Conservation (phyloP, 2,888 invertebrate species). For the Villa cingulata region DNA sequence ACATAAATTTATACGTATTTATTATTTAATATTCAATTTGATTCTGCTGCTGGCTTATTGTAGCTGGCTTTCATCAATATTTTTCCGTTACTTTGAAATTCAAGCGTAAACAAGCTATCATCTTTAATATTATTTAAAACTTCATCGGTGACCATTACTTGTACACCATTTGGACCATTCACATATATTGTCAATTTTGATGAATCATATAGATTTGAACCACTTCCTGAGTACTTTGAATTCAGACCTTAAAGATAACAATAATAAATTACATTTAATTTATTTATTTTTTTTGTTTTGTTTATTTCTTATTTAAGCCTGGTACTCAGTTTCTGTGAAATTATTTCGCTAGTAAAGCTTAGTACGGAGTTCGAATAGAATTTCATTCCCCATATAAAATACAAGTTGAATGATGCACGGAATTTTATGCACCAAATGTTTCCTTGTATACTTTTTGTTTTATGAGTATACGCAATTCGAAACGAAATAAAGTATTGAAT, state of each 20-base stretch:
- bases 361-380: no score
- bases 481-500: no score
- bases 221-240: constrained; percentile 35
- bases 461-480: no score
- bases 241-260: constrained; percentile 22
- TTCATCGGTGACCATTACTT: constrained; percentile 73
- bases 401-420: no score
- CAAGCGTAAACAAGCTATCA: constrained; percentile 55
- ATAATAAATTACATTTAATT: not conserved
- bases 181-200: constrained; percentile 51
- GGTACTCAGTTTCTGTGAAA: constrained; percentile 13
- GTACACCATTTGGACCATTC: constrained; percentile 72
- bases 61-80: constrained; percentile 38
- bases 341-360: no score
- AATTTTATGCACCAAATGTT: no score
- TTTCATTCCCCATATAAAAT: no score
- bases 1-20: no score
- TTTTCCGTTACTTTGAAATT: constrained; percentile 38
- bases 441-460: no score
- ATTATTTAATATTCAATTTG: not conserved
- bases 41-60: constrained; percentile 22
- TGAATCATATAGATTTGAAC: constrained; percentile 38
- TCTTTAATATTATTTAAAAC: constrained; percentile 72
- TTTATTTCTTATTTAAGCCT: constrained; percentile 15
- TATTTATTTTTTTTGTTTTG: not conserved